Base-by-base conservation (phyloP, 1,140 invertebrate genomes). In the Nixonia krombeini region DNA sequence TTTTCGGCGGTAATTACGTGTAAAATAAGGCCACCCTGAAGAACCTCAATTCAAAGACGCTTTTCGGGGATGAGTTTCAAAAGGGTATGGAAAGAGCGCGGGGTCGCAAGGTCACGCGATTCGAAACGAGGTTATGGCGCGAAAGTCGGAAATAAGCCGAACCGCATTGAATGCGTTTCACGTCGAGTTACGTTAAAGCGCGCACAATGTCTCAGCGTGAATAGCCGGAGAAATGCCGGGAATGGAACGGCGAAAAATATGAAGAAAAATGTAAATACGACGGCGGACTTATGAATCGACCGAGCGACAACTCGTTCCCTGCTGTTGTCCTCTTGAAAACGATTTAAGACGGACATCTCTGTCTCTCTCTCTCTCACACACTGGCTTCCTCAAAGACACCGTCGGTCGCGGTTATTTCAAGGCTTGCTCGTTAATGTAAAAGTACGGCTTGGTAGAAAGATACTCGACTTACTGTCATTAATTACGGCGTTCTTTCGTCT, bases 281-380 rank as follows among this genome's bases (percentile, higher is more conserved):
- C 2, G 21, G 49, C 44, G n/a, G n/a, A 58, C 52, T 53, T 66
- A 53, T 53, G 37, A 58, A 49, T 53, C 62, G 37, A 53, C 44
- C 55, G 37, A 59, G 63, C 49, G 63, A 42, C 55, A 59, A 66
- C 56, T 66, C 40, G 56, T 55, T 66, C 59, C 50, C 63, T 66
- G 56, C 51, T 45, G 59, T 66, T 66, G 63, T 66, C 63, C 38
- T 66, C 55, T 66, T 15, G 50, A 66, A 59, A 66, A 45, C 63
- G 55, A 55, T 66, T 59, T 31, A 35, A 35, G 33, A 35, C 12
- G 13, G 12, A 35, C 33, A 12, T 35, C 33, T 13, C n/a, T n/a
- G n/a, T n/a, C n/a, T n/a, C n/a, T n/a, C n/a, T n/a, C n/a, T n/a
- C n/a, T n/a, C 33, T 13, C 33, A 13, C 33, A 35, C 33, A 12